Evolutionary conservation across 2,797 vertebrate genomes (phyloP), one percentile per base, ranked within the genome.

Genomic region (Todus mexicanus): DNA sequence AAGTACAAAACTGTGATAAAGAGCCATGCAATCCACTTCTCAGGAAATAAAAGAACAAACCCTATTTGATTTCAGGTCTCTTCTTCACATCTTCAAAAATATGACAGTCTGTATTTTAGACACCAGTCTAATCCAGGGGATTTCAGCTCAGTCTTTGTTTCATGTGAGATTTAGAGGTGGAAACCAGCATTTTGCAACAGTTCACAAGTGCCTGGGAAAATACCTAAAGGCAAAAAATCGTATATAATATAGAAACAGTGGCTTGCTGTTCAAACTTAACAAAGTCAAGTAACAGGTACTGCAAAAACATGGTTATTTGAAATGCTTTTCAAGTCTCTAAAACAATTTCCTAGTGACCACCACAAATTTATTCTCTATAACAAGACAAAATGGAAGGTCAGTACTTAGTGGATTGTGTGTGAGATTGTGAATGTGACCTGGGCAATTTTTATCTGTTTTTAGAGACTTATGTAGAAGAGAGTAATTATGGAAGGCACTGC

Each of bases 321-420:
- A 96, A 96, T 76, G 81, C 70, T 75, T 89, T 91, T 91, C 82
- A 76, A 90, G 75, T 78, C 80, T 78, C 47, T 66, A 59, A 95
- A 97, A 94, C 64, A 93, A 91, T 91, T 95, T 94, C 91, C 84
- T 38, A 94, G 86, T 64, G 71, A 90, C 65, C 84, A 88, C 87
- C 70, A 92, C 66, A 89, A 95, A 92, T 93, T 84, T 95, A 93
- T 94, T 92, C 94, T 59, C 79, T 84, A 29, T 84, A 91, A 79
- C 51, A 81, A 91, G 76, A 89, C 93, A 50, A 93, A 95, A 92
- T 59, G 63, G 78, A 89, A 94, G 89, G 73, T 83, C 87, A 95
- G 70, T 93, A 88, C 72, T 92, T 79, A 91, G 56, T 70, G 83
- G 59, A 87, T 95, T 93, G 70, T 35, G 33, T 83, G 69, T 85